Evolutionary conservation across 2,113 vertebrate genomes (phyloP).

Genomic region (Dolichotis patagonum): DNA sequence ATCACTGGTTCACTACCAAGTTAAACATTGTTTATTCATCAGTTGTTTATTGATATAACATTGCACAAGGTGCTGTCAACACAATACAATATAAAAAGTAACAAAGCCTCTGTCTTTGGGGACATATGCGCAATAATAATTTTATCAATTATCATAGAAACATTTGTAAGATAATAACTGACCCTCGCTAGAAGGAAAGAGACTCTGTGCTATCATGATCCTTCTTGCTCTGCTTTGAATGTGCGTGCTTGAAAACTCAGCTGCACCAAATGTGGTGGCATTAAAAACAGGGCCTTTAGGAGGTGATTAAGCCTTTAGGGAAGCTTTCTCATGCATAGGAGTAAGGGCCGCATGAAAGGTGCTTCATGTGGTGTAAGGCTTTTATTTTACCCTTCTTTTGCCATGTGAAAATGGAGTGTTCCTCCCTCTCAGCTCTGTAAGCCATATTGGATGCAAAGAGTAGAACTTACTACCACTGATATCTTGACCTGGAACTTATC

Average conservation of each 20-base stretch:
- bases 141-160: background rate
- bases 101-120: background rate
- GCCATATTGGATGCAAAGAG: too few species aligned
- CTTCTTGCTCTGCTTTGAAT: background rate
- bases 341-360: background rate
- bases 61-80: background rate
- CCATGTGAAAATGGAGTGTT: background rate
- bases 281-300: background rate
- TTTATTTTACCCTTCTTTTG: background rate
- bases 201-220: background rate
- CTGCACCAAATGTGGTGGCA: background rate
- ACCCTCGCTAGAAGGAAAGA: background rate
- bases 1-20: background rate
- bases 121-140: background rate
- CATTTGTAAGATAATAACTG: background rate
- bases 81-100: background rate
- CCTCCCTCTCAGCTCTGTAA: too few species aligned
- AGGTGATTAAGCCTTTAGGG: background rate
- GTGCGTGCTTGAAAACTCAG: background rate
- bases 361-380: background rate
- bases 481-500: background rate
- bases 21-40: background rate
- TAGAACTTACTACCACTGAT: background rate
- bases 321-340: background rate
- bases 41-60: constrained; percentile 12